phyloP scores from a whole-genome alignment of 1,140 invertebrate species.

The Drosophila prosaltans region DNA sequence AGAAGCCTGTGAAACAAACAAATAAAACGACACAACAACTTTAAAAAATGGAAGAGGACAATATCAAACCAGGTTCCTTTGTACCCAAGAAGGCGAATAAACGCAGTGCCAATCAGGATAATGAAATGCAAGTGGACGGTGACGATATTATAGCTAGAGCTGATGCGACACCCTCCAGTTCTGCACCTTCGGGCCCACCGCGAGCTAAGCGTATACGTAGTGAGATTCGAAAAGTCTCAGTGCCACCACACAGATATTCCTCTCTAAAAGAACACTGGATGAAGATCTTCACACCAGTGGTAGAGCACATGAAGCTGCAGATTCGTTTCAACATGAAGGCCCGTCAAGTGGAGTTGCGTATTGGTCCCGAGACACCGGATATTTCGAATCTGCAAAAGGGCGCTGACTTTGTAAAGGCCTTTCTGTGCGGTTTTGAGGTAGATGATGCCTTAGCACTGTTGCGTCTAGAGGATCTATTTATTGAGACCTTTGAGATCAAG shows the following conservation, averaged over 20 bases:
- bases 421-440: constrained; percentile 98
- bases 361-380: constrained; percentile 90
- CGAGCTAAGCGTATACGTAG: constrained; percentile 84
- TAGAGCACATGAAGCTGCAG: constrained; percentile 97
- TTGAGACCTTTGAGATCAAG: constrained; percentile 98
- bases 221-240: constrained; percentile 87
- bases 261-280: constrained; percentile 98
- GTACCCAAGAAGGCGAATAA: constrained; percentile 85
- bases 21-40: constrained; percentile 5
- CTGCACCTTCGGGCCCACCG: constrained; percentile 71
- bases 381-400: constrained; percentile 97
- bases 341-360: constrained; percentile 85
- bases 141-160: constrained; percentile 85
- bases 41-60: constrained; percentile 73
- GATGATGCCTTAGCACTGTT: constrained; percentile 98
- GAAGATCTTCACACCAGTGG: constrained; percentile 98
- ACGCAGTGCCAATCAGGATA: constrained; percentile 79
- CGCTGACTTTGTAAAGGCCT: constrained; percentile 99
- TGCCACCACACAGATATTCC: constrained; percentile 91
- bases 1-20: constrained; percentile 24
- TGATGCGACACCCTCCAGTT: constrained; percentile 57
- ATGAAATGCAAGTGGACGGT: constrained; percentile 86
- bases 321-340: constrained; percentile 97
- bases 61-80: constrained; percentile 85
- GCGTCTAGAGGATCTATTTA: constrained; percentile 97